Base-by-base conservation (phyloP, 1,140 invertebrate genomes). In the Bombus difficillimus region DNA sequence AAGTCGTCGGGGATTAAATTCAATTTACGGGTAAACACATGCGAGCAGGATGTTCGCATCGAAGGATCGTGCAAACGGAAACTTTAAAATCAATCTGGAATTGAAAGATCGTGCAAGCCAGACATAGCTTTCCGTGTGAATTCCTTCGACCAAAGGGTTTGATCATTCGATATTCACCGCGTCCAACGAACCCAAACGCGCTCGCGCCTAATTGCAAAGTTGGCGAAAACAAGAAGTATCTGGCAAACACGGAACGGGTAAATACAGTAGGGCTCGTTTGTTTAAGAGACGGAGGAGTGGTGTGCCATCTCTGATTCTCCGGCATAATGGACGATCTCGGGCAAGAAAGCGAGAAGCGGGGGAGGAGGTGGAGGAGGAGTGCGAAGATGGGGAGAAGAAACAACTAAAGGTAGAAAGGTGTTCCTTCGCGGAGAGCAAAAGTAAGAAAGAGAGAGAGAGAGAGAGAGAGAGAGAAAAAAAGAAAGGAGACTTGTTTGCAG, bases 221-320 rank as follows among this genome's bases (percentile, higher is more conserved):
- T 91, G 88, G 90, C 84, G 92, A 93, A 94, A 94, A 94, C 93
- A 94, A 92, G 92, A 90, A 94, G 91, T 92, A 92, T 92, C 93
- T 89, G 93, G 90, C 93, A 94, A 94, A 94, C 92, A 93, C 86
- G 86, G 83, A 81, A 82, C 88, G 89, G 90, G 93, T 93, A 93
- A 94, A 93, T 94, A 93, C 83, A 85, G 77, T 91, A 91, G 93
- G 88, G 91, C 92, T 92, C 92, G 88, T 92, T 93, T 92, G 90
- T 92, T 92, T 88, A 86, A 88, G 88, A 85, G 71, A 87, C 82
- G 75, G 43, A 80, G 74, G 68, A 86, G 69, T 66, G 85, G 64
- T 75, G 57, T 79, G 74, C 78, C 75, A 85, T 81, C 84, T 72
- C 69, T 74, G 79, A 90, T 90, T 83, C 83, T 76, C 71, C 57